Conservation (phyloP, 2,113 vertebrate species). For the Oceanodroma tethys region DNA sequence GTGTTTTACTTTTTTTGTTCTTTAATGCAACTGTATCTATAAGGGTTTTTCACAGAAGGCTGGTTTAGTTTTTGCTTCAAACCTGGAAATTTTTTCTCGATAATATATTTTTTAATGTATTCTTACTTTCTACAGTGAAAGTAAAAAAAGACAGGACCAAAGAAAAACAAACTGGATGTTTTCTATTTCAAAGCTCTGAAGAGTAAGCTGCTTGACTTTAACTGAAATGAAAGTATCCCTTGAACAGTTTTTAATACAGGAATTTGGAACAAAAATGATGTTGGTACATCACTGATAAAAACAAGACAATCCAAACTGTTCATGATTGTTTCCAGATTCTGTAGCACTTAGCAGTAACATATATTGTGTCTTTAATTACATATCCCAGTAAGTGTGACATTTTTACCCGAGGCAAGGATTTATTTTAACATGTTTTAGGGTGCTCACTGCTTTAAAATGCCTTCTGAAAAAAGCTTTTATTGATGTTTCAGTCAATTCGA, state of each 20-base stretch:
- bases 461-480: not conserved
- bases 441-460: not conserved
- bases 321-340: not conserved
- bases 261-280: not conserved
- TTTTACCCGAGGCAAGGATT: not conserved
- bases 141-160: not conserved
- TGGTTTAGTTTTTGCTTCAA: not conserved
- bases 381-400: no score
- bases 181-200: not conserved
- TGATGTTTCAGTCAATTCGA: not conserved
- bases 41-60: not conserved
- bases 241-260: not conserved
- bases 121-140: not conserved
- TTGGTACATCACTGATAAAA: not conserved
- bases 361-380: not conserved
- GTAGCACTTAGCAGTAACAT: not conserved
- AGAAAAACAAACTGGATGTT: not conserved
- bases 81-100: not conserved
- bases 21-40: not conserved
- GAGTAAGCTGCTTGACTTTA: not conserved
- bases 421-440: not conserved
- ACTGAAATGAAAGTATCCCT: not conserved
- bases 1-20: not conserved
- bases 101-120: not conserved
- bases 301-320: not conserved